Base-by-base conservation (phyloP, 2,797 vertebrate species). In the Helarctos malayanus region DNA sequence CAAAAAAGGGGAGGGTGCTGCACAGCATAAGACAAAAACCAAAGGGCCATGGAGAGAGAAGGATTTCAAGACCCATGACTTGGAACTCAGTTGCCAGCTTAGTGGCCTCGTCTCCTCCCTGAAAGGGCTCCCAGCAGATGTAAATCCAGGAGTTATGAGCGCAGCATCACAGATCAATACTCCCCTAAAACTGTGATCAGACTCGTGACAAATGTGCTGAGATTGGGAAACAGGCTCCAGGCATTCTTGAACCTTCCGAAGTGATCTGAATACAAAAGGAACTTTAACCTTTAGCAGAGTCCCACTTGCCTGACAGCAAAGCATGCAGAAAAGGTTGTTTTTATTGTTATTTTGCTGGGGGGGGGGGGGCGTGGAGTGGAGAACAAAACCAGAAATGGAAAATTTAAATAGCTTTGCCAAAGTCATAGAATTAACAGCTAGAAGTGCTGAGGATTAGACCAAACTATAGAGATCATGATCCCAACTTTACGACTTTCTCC, bases 81-180 rank as follows among this genome's bases (percentile, higher is more conserved):
- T 54, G 21, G n/a, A 38, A 73, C 21, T 32, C n/a, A 56, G 16
- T 12, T 68, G 11, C 21, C 38, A 16, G 8, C 3, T 15, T 59
- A 2, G 2, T 15, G 75, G 23, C 56, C 71, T 25, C 57, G 35
- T 90, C 18, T 32, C 7, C 18, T 45, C 79, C 56, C 75, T 0
- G 5, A 71, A 73, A 21, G 29, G 16, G 1, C 29, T 13, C 1
- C 25, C 29, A 38, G 56, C 45, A 35, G n/a, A 21, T 45, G 32
- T 47, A 73, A 61, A 35, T 86, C 52, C 41, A 54, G 27, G 25
- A 41, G 7, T 13, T 2, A 38, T 2, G 1, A 52, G 41, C 9
- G 1, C 0, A 3, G 5, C 19, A 35, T 6, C 54, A 7, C 8
- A 10, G 45, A 27, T 71, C 21, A 54, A 73, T 71, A 45, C 15